Evolutionary conservation across 2,888 invertebrate species (phyloP).

Genomic region (Sphaeridia pumilis): DNA sequence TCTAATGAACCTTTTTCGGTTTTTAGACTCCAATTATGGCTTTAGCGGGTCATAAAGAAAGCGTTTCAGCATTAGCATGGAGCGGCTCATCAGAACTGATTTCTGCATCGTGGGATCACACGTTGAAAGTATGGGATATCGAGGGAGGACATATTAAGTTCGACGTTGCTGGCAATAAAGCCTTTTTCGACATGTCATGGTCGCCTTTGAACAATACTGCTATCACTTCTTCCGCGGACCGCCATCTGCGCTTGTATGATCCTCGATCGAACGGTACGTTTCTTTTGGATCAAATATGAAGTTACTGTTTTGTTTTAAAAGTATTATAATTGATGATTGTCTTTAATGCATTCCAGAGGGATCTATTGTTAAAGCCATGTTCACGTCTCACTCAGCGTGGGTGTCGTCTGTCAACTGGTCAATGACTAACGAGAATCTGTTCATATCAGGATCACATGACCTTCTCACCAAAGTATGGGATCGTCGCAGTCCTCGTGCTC

Average conservation of each 20-base stretch:
- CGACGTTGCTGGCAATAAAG: slow-evolving; percentile 77
- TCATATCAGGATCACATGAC: slow-evolving; percentile 88
- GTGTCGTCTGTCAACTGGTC: slow-evolving; percentile 87
- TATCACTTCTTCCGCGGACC: slow-evolving; percentile 79
- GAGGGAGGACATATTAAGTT: slow-evolving; percentile 70
- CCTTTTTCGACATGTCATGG: slow-evolving; percentile 75
- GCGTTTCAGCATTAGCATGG: slow-evolving; percentile 76
- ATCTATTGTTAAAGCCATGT: slow-evolving; percentile 71
- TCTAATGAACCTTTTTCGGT: slow-evolving; percentile 16
- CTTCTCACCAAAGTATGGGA: slow-evolving; percentile 91
- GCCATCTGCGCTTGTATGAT: slow-evolving; percentile 83
- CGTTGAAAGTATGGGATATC: slow-evolving; percentile 86
- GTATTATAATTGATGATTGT: background rate
- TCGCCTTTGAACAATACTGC: slow-evolving; percentile 62
- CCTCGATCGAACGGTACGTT: slow-evolving; percentile 65
- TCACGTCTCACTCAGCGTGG: slow-evolving; percentile 82
- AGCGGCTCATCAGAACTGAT: slow-evolving; percentile 62
- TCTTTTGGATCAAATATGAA: background rate
- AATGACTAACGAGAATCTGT: slow-evolving; percentile 62
- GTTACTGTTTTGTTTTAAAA: background rate
- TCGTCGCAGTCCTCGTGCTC: slow-evolving; percentile 75
- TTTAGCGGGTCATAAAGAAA: slow-evolving; percentile 84
- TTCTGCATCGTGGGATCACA: slow-evolving; percentile 91
- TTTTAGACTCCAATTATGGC: slow-evolving; percentile 68
- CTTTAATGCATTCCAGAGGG: slow-evolving; percentile 55